Conservation (phyloP, 2,888 invertebrate species). For the Melanostoma mellinum region DNA sequence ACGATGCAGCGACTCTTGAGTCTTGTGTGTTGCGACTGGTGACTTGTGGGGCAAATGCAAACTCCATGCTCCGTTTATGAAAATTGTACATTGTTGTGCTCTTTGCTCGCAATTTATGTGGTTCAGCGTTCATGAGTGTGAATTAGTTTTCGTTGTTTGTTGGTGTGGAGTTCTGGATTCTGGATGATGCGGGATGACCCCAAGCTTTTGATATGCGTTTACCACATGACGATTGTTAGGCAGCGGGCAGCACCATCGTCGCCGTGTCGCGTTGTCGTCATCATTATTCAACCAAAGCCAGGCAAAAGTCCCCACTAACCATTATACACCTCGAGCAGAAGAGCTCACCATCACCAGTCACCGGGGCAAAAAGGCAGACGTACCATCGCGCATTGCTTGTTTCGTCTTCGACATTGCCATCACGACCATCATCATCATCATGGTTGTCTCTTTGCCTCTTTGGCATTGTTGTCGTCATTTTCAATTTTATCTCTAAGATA, state of each 20-base stretch:
- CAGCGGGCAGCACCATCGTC: constrained; percentile 6
- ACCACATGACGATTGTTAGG: background rate
- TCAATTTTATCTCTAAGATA: constrained; percentile 70
- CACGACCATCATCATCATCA: constrained; percentile 1
- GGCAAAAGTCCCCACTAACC: constrained; percentile 29
- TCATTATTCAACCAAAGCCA: constrained; percentile 22
- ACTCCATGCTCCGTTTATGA: constrained; percentile 15
- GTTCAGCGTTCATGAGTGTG: constrained; percentile 59
- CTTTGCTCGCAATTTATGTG: constrained; percentile 61
- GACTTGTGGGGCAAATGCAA: background rate
- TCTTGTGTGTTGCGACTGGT: background rate
- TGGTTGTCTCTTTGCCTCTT: constrained; percentile 35
- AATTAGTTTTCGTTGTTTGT: constrained; percentile 40
- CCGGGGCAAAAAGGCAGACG: constrained; percentile 29
- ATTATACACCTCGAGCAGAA: constrained; percentile 52
- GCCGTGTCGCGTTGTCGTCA: background rate
- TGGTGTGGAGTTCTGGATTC: constrained; percentile 8
- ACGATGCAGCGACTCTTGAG: background rate
- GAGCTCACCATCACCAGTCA: constrained; percentile 22
- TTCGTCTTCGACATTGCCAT: constrained; percentile 61
- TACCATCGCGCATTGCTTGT: constrained; percentile 61
- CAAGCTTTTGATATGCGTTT: constrained; percentile 32
- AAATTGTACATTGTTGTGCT: constrained; percentile 35
- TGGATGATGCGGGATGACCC: constrained; percentile 26
- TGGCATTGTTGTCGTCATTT: constrained; percentile 66